Evolutionary conservation across 2,888 invertebrate species (phyloP).

Genomic region (Pseudococcus longispinus): DNA sequence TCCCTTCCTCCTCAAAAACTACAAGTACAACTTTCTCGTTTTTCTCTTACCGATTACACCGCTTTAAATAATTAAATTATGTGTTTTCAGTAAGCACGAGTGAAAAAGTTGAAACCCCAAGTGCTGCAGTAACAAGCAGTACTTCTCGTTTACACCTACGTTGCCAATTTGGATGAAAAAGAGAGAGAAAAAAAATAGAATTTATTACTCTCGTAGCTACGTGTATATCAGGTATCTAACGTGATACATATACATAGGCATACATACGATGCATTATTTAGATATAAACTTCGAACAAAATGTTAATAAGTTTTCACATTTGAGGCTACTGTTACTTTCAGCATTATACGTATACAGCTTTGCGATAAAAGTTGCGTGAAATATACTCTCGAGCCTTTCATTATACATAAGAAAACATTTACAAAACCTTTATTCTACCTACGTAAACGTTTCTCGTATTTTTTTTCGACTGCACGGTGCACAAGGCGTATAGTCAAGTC

Average conservation of each 20-base stretch:
- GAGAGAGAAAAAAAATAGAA: background rate
- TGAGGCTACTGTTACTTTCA: background rate
- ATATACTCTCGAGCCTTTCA: background rate
- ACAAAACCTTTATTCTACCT: constrained; percentile 1
- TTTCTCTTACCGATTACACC: too few species aligned
- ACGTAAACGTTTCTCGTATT: background rate
- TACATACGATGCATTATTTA: background rate
- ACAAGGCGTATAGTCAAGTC: background rate
- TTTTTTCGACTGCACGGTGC: background rate
- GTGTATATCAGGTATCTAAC: background rate
- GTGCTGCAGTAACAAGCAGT: background rate
- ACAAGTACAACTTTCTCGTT: too few species aligned
- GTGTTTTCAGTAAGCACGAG: background rate
- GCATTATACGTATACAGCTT: background rate
- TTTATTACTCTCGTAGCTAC: background rate
- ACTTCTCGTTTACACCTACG: background rate
- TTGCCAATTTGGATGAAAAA: background rate
- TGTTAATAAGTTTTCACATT: constrained; percentile 13
- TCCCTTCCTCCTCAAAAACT: too few species aligned
- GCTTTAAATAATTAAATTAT: too few species aligned
- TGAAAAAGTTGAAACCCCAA: background rate
- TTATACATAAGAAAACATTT: constrained; percentile 17
- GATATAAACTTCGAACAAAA: background rate
- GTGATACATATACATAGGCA: background rate
- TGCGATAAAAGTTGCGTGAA: background rate